A percentile compares a stretch with the other conserved stretches of the same genome.
These are phyloP conservation scores for Nothoprocta pentlandii DNA, from an alignment of 2,113 vertebrate species.

Conservation along the genomic window DNA sequence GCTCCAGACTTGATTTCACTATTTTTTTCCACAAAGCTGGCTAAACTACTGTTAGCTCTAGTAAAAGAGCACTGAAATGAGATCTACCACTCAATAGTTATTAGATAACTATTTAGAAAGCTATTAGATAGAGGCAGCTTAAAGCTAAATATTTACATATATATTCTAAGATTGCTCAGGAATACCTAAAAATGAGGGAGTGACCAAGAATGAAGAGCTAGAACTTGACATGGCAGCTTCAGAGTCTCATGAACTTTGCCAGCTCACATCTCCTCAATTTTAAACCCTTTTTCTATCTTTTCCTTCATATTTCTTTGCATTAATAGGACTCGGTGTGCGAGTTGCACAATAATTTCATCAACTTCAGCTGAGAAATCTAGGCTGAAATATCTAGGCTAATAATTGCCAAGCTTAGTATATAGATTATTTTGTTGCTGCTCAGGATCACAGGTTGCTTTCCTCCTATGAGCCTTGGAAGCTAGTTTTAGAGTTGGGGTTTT, in stretches of 20 bases:
- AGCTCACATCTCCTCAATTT: neutral
- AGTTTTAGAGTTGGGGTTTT: neutral
- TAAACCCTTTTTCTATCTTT: neutral
- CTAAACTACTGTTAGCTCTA: neutral
- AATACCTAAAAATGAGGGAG: neutral
- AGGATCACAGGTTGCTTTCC: neutral
- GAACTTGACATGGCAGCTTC: neutral
- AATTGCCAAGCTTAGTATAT: neutral
- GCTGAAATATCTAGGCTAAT: neutral
- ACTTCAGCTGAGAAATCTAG: neutral
- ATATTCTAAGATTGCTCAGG: neutral
- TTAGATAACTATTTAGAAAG: neutral
- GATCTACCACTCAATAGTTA: neutral
- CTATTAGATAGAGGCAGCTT: too few species aligned
- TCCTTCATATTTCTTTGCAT: neutral
- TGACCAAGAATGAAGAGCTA: neutral
- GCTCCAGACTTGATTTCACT: constrained; percentile 10
- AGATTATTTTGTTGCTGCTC: neutral
- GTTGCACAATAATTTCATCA: neutral
- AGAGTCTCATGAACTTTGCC: neutral
- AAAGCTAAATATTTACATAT: too few species aligned
- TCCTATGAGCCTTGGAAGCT: neutral
- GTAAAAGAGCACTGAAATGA: neutral
- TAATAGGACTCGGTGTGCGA: neutral
- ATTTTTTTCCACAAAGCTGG: constrained; percentile 9